Base-by-base conservation (phyloP, 2,113 vertebrate species). In the Setophaga coronata region DNA sequence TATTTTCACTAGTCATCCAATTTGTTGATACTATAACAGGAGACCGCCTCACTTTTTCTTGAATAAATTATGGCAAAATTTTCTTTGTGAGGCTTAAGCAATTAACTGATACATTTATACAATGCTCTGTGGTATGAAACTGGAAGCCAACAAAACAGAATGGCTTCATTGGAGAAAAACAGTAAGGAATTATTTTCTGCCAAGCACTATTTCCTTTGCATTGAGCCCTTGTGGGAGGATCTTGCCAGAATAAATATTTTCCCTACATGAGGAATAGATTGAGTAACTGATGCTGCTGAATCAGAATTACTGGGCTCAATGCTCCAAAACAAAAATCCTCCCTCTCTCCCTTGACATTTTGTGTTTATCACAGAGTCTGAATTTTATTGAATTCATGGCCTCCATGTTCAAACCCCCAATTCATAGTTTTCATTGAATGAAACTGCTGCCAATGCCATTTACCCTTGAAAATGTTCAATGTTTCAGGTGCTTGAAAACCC, bases 181-280 rank as follows among this genome's bases (percentile, higher is more conserved):
- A 88, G 42, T 53, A 94, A 94, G 93, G 91, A 90, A 94, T 57
- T 80, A 25, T 71, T 79, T 91, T 95, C 90, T 87, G n/a, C 40
- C 73, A 70, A 89, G 28, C 12, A 26, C 14, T 62, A 31, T 90
- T 96, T 97, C 81, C 82, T 96, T 67, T 94, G 38, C 38, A 89
- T 38, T 89, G 94, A 95, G 26, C 36, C 4, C 34, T 77, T 87
- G 40, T 64, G 82, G 15, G 56, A 64, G 20, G 12, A 58, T 24
- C 20, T 93, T 0, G 33, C 77, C 95, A 94, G 94, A 94, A 91
- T 91, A 97, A 95, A 90, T 91, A 90, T 97, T 96, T 96, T 92
- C 64, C 34, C 33, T 67, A 83, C 69, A 85, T 83, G 76, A 79
- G 60, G 67, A 93, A 70, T 61, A 85, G 80, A 87, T 65, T 94